Evolutionary conservation across 2,797 vertebrate species (phyloP), one percentile per base, ranked within the genome.

Genomic region (Sarcoramphus papa): DNA sequence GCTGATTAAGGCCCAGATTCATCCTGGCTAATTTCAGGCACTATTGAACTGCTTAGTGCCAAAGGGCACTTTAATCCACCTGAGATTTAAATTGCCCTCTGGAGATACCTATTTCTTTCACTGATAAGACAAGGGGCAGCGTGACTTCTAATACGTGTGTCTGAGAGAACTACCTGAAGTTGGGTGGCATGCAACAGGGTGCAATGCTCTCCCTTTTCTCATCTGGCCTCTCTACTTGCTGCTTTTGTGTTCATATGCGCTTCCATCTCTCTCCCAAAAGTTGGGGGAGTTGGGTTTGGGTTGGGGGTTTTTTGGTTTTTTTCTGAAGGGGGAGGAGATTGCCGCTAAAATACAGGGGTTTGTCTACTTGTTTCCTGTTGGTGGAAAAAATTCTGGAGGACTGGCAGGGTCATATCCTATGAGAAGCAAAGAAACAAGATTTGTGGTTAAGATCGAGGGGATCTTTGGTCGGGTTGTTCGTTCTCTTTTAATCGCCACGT

Each of bases 41-140:
- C 91, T 95, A 94, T 95, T 84, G 96, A 97, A 76, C 93, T 96
- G 87, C 82, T 59, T 62, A 25, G 73, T 92, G 62, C 88, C 93
- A 69, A 94, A 96, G 96, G 96, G 91, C 92, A 96, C 91, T 97
- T 94, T 30, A 95, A 96, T 97, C 91, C 96, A 93, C 92, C 90
- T 54, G 91, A 96, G 94, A 48, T 86, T 92, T 91, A 18, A 96
- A 92, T 88, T 96, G 85, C 87, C 65, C 91, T 81, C 91, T 78
- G 82, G 94, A 90, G 89, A 76, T 95, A 37, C 88, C 88, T 84
- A 7, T 95, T 94, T 96, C 87, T 96, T 89, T 53, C 33, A 5
- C 35, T 77, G 91, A 57, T 92, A 84, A 92, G 65, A 47, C 33
- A 15, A 15, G 57, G 33, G 37, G 15, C 57, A 81, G 69, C 0